phyloP scores from a whole-genome alignment of 2,797 vertebrate species.

The Spinus pinus region DNA sequence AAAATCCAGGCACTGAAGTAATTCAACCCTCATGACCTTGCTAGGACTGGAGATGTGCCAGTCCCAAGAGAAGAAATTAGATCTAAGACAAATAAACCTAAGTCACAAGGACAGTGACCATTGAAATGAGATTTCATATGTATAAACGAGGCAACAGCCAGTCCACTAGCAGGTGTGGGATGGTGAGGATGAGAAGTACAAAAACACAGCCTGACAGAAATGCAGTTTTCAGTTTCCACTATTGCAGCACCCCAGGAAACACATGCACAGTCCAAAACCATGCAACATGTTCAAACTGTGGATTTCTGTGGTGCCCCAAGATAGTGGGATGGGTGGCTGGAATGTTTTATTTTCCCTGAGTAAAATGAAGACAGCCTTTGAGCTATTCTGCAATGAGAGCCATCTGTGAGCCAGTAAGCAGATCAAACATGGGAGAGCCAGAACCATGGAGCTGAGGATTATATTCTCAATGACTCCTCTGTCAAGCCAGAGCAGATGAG shows the following conservation, averaged over 20 bases:
- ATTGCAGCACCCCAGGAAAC: neutral
- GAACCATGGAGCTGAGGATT: neutral
- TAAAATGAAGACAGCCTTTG: neutral
- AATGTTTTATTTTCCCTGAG: neutral
- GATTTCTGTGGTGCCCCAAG: neutral
- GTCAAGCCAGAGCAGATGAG: neutral
- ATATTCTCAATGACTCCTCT: neutral
- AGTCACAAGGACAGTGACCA: neutral
- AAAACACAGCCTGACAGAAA: neutral
- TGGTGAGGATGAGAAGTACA: accelerated
- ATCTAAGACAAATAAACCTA: accelerated
- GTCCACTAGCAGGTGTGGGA: neutral
- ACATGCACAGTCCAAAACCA: neutral
- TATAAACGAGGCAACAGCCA: neutral
- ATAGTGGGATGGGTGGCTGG: neutral
- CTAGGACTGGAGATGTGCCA: neutral
- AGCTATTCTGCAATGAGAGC: neutral
- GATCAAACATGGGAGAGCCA: neutral
- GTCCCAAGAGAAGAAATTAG: neutral
- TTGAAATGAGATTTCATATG: neutral
- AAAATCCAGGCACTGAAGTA: neutral
- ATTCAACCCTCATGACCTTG: neutral
- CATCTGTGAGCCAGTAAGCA: neutral
- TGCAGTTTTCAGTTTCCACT: neutral
- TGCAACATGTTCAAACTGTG: neutral